A percentile compares a stretch with the other conserved stretches of the same genome.
Conservation (phyloP, 2,888 invertebrate genomes). For the Drosophila acutilabella region DNA sequence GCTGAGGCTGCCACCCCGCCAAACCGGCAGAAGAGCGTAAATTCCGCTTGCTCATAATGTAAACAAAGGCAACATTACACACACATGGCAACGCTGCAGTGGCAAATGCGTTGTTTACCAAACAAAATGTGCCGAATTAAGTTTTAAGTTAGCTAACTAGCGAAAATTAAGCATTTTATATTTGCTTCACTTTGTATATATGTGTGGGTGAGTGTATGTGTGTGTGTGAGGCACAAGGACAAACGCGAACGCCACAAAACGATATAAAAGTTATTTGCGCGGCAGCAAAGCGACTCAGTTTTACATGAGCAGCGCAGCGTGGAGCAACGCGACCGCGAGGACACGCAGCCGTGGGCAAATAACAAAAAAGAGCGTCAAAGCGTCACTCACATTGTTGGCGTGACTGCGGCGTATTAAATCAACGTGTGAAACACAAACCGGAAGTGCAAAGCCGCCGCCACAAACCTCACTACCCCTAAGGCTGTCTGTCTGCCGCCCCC, state of each 20-base stretch:
- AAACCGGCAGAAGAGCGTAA: conserved; percentile 31
- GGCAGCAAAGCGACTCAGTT: conserved; percentile 58
- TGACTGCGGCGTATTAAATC: conserved; percentile 78
- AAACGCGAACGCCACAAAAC: conserved; percentile 30
- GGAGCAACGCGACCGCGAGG: conserved; percentile 39
- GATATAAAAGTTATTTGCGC: conserved; percentile 74
- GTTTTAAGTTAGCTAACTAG: not conserved
- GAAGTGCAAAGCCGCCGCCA: conserved; percentile 65
- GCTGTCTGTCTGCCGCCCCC: not conserved
- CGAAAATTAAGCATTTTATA: not conserved
- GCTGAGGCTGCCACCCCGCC: conserved; percentile 40
- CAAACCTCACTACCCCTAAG: not conserved
- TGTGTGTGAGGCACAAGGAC: conserved; percentile 2
- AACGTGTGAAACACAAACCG: conserved; percentile 77
- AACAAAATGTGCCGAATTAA: not conserved
- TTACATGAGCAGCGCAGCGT: conserved; percentile 69
- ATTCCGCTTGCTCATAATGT: conserved; percentile 17
- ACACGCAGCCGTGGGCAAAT: conserved; percentile 19
- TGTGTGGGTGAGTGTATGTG: no score
- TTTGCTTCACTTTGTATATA: not conserved
- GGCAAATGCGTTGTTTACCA: conserved; percentile 17
- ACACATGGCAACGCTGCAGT: conserved; percentile 37
- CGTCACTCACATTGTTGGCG: conserved; percentile 56
- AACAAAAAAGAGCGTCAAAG: conserved; percentile 10
- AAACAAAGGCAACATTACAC: conserved; percentile 28